Evolutionary conservation across 2,888 invertebrate species (phyloP).

Genomic region (Branchellion lobata): DNA sequence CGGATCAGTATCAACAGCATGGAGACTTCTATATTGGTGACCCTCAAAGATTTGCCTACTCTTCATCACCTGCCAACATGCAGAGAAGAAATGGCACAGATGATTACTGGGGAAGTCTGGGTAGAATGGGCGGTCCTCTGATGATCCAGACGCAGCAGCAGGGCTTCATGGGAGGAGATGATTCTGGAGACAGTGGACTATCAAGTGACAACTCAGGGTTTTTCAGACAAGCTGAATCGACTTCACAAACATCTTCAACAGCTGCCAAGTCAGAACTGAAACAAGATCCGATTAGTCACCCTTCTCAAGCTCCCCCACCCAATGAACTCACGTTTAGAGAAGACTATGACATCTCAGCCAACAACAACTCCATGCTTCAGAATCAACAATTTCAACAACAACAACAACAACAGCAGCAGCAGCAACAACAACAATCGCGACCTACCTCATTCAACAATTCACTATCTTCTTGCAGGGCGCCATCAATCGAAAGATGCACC

Average conservation of each 20-base stretch:
- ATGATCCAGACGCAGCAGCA: conserved; percentile 43
- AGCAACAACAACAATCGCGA: conserved; percentile 50
- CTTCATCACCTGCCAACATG: conserved; percentile 31
- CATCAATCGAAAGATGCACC: conserved; percentile 34
- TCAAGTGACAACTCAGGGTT: conserved; percentile 47
- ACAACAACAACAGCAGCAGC: conserved; percentile 6
- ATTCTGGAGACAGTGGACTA: conserved; percentile 47
- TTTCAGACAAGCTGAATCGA: conserved; percentile 41
- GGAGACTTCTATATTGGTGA: conserved; percentile 42
- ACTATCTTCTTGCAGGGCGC: conserved; percentile 33
- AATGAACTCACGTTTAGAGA: conserved; percentile 29
- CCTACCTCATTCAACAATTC: conserved; percentile 40
- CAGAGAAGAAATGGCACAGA: conserved; percentile 34
- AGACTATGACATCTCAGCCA: conserved; percentile 34
- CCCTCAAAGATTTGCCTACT: conserved; percentile 37
- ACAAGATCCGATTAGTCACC: not conserved
- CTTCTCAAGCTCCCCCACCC: not conserved
- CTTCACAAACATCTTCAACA: conserved; percentile 19
- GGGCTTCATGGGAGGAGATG: conserved; percentile 43
- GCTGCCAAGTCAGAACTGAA: conserved; percentile 21
- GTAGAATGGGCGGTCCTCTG: conserved; percentile 23
- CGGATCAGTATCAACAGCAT: conserved; percentile 35
- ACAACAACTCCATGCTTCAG: conserved; percentile 28
- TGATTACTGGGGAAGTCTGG: conserved; percentile 41
- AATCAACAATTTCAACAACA: conserved; percentile 31